Evolutionary conservation across 2,113 vertebrate species (phyloP), one percentile per base, ranked within the genome.

Genomic region (Saguinus imperator): DNA sequence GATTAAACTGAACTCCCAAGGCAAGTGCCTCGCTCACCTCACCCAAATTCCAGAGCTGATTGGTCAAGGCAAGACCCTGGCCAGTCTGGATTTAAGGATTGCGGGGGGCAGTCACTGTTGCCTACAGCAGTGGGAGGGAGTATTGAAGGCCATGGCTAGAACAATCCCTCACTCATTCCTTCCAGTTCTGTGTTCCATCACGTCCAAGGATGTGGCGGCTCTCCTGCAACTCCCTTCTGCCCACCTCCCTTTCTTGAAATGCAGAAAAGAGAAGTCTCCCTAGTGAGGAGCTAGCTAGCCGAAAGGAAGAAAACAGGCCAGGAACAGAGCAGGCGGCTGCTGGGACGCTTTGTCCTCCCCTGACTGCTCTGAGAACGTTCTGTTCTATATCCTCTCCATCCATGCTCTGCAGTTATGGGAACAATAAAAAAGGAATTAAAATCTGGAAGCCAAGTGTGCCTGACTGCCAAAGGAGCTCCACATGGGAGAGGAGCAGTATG

Each of bases 351-450:
- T 73, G 32, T 75, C 81, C 73, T 32, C 35, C 61, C 37, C 1
- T 11, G 35, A 9, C 45, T 72, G 25, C 43, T 8, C 35, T 73
- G 40, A 76, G 75, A 66, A 58, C 9, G 48, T 70, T 83, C 66
- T 58, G 35, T 48, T 72, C 55, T 50, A 35, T 8, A 8, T 58
- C 84, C 37, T 66, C 57, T 37, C 37, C 92, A 23, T 40, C 2
- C 25, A 72, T 50, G 27, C 20, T 10, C 14, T 23, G 48, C 58
- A 14, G 58, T 32, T 35, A 40, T 3, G 12, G 32, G 13, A 77
- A 45, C n/a, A 45, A 88, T 92, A 87, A 82, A 85, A 95, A n/a
- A 87, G 29, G 85, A 77, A 81, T 43, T 45, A 77, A 72, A 25
- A 55, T 48, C 83, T 91, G 50, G 40, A 58, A 50, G 27, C 76